phyloP scores from a whole-genome alignment of 1,140 invertebrate genomes.

The Leptinotarsa defecta region DNA sequence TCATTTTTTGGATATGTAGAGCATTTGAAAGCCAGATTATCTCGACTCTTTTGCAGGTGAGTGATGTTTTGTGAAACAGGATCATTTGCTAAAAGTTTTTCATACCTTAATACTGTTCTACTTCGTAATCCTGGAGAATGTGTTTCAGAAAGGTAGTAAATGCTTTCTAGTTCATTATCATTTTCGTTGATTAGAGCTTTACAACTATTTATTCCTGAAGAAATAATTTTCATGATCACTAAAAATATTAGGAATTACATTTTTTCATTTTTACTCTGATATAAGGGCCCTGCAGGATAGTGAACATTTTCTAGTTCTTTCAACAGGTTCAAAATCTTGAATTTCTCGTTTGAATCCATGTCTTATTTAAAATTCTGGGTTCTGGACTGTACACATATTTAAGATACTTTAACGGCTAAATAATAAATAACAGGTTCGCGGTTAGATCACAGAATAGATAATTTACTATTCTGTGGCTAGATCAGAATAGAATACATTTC shows the following conservation, averaged over 20 bases:
- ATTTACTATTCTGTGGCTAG: no score
- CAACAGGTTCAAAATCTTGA: conserved; percentile 8
- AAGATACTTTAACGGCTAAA: no score
- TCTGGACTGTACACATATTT: no score
- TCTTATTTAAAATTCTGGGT: no score
- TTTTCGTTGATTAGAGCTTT: conserved; percentile 33
- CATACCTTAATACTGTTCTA: conserved; percentile 39
- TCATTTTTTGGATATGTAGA: conserved; percentile 14
- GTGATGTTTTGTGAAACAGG: conserved; percentile 2
- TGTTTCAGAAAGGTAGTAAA: conserved; percentile 43
- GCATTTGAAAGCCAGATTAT: conserved; percentile 40
- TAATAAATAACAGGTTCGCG: no score
- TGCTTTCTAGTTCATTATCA: conserved; percentile 40
- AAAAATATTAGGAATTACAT: background rate
- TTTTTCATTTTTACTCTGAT: conserved; percentile 35
- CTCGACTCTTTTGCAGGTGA: conserved; percentile 28
- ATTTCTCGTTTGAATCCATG: background rate
- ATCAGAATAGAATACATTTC: no score
- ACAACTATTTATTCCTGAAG: conserved; percentile 29
- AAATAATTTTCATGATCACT: conserved; percentile 15
- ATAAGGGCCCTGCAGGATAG: conserved; percentile 33
- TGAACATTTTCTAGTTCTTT: conserved; percentile 34
- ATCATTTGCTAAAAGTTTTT: conserved; percentile 33
- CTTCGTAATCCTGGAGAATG: conserved; percentile 41
- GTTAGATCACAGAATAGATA: no score